These are phyloP conservation scores for Phengaris arion DNA, from an alignment of 2,888 invertebrate genomes.

Conservation along the genomic window DNA sequence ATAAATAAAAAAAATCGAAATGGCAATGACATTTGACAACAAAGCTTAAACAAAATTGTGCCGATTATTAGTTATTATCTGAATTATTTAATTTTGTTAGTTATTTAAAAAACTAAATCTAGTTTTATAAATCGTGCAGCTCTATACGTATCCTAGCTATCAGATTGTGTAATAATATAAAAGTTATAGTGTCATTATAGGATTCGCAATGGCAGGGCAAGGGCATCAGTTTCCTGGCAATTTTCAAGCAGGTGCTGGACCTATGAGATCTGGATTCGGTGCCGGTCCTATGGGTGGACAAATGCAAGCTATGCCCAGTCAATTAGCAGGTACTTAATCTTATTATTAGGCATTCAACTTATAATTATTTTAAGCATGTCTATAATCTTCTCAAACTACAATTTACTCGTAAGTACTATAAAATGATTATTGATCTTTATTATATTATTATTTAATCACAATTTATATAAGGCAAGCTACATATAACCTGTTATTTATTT, in stretches of 20 bases:
- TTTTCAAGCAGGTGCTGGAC: constrained; percentile 81
- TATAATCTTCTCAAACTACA: not conserved
- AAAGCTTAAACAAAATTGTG: not conserved
- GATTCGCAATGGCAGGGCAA: constrained; percentile 81
- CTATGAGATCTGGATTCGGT: constrained; percentile 83
- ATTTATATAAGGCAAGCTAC: not conserved
- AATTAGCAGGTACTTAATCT: constrained; percentile 69
- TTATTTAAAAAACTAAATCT: not conserved
- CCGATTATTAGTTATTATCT: not conserved
- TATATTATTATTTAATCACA: too few relatives aligned
- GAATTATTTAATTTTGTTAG: not conserved
- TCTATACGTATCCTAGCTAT: not conserved
- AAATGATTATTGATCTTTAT: too few relatives aligned
- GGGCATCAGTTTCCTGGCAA: constrained; percentile 86
- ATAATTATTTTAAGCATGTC: not conserved
- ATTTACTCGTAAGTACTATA: too few relatives aligned
- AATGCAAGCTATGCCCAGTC: constrained; percentile 81
- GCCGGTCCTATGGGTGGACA: constrained; percentile 77
- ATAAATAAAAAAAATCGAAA: too few relatives aligned
- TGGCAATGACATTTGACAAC: not conserved
- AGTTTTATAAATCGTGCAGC: not conserved
- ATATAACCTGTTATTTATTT: not conserved
- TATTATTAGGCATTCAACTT: not conserved
- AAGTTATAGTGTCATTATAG: not conserved
- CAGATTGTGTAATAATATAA: not conserved